These are phyloP conservation scores for Drosophila rellima DNA, from an alignment of 2,888 invertebrate genomes.

Conservation along the genomic window DNA sequence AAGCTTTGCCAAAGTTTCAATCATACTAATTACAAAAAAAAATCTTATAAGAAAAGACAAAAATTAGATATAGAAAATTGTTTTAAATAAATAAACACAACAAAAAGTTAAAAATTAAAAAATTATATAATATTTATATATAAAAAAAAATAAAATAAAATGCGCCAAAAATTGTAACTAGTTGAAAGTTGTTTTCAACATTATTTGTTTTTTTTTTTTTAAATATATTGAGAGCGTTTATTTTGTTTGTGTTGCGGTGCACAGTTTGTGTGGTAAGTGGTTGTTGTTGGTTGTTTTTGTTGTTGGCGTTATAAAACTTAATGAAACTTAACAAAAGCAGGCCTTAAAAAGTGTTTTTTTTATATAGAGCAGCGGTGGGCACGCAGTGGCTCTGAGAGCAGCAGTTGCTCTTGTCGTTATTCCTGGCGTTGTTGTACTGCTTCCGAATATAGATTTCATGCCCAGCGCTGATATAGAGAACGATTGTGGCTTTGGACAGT, in stretches of 20 bases:
- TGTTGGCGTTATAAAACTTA: slow-evolving; percentile 37
- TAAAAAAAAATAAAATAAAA: slow-evolving; percentile 25
- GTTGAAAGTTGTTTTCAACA: neutral
- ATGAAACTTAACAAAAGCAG: slow-evolving; percentile 71
- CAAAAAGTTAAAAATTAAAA: slow-evolving; percentile 21
- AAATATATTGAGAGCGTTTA: slow-evolving; percentile 8
- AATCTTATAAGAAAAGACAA: slow-evolving; percentile 19
- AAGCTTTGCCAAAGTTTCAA: slow-evolving; percentile 51
- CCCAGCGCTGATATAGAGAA: slow-evolving; percentile 44
- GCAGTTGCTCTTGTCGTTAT: too few species aligned
- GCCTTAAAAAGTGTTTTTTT: slow-evolving; percentile 29
- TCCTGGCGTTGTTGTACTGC: too few species aligned
- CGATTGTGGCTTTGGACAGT: slow-evolving; percentile 75
- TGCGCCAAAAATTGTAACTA: slow-evolving; percentile 41
- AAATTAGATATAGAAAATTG: slow-evolving; percentile 7
- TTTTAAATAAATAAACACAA: slow-evolving; percentile 53
- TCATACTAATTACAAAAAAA: slow-evolving; percentile 27
- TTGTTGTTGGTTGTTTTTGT: slow-evolving; percentile 26
- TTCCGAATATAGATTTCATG: too few species aligned
- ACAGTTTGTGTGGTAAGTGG: slow-evolving; percentile 26
- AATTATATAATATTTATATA: neutral
- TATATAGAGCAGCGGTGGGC: too few species aligned
- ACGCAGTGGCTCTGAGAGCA: too few species aligned
- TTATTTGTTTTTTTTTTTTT: neutral
- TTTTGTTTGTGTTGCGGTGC: slow-evolving; percentile 22